Conservation (phyloP, 2,113 vertebrate genomes). For the Fregata magnificens region DNA sequence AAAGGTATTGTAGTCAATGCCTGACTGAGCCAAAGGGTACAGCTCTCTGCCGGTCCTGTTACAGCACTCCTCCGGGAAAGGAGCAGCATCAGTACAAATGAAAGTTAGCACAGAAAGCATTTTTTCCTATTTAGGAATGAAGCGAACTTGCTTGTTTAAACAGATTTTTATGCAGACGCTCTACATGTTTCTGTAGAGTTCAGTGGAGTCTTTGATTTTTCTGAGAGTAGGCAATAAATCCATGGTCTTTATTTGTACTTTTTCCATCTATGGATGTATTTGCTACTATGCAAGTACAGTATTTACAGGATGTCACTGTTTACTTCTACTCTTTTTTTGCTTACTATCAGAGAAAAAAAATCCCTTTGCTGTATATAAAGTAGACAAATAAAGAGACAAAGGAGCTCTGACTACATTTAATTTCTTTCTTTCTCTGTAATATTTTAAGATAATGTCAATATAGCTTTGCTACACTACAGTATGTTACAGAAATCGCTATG, state of each 20-base stretch:
- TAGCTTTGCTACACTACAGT: neutral
- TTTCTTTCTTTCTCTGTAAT: neutral
- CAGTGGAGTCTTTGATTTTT: neutral
- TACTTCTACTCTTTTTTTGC: neutral
- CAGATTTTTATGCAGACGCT: neutral
- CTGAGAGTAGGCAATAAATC: neutral
- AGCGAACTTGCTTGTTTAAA: neutral
- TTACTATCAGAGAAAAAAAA: neutral
- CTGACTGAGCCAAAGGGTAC: too few species aligned
- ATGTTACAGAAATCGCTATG: neutral
- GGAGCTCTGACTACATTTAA: neutral
- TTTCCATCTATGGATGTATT: neutral
- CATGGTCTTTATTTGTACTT: neutral
- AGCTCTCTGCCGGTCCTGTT: neutral
- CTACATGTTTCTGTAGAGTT: neutral
- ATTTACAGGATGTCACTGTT: neutral
- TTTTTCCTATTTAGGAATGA: neutral
- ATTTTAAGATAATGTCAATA: neutral
- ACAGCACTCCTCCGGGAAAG: accelerated
- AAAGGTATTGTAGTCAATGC: accelerated
- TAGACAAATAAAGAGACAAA: neutral
- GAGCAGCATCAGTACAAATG: neutral
- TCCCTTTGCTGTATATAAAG: neutral
- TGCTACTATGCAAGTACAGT: neutral
- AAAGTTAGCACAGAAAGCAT: neutral